Conservation (phyloP, 2,797 vertebrate species). For the Synaphobranchus kaupii region DNA sequence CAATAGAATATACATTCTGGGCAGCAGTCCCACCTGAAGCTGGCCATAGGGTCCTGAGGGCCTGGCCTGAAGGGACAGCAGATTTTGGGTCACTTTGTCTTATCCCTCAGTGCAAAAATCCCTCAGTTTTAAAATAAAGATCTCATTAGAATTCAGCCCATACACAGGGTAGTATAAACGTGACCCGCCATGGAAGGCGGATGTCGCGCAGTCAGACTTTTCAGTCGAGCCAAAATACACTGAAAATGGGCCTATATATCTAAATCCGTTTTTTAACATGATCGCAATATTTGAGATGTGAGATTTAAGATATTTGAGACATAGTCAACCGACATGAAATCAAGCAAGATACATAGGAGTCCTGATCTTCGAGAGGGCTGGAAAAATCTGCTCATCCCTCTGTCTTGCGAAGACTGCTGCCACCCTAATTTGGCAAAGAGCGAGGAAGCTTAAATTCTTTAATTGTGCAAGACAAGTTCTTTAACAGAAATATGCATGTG, state of each 20-base stretch:
- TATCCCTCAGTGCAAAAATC: neutral
- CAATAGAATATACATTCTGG: neutral
- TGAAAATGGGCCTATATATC: too few relatives aligned
- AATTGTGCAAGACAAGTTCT: neutral
- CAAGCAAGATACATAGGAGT: neutral
- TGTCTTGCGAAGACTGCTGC: neutral
- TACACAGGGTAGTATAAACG: slow-evolving; percentile 31
- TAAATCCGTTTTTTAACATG: too few relatives aligned
- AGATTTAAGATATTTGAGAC: too few relatives aligned
- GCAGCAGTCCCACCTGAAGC: neutral
- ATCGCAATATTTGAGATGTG: too few relatives aligned
- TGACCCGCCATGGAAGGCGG: neutral
- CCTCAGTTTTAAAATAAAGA: neutral
- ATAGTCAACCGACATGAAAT: neutral
- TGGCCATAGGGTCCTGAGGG: neutral
- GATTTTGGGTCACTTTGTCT: slow-evolving; percentile 27
- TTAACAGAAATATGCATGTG: neutral
- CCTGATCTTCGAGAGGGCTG: neutral
- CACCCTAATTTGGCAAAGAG: neutral
- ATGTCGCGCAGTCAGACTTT: neutral
- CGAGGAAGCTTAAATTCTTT: neutral
- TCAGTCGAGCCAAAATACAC: too few relatives aligned
- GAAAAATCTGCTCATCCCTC: neutral
- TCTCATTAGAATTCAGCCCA: slow-evolving; percentile 2
- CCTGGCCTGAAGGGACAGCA: slow-evolving; percentile 19